These are phyloP conservation scores for Calephelis virginiensis DNA, from an alignment of 1,140 invertebrate species.

Conservation along the genomic window DNA sequence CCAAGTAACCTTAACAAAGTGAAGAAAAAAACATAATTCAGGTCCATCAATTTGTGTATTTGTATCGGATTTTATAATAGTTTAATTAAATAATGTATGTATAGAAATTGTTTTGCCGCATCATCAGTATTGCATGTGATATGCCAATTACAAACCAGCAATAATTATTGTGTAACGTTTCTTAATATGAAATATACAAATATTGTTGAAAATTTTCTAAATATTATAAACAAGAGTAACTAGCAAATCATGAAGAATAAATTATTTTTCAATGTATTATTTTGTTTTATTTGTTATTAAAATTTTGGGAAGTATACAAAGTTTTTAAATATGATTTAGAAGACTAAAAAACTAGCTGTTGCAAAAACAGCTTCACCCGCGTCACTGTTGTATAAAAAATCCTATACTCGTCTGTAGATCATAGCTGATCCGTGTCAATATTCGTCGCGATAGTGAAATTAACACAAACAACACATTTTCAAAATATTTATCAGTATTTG, in stretches of 20 bases:
- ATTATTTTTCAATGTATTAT: slow-evolving; percentile 74
- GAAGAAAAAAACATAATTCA: slow-evolving; percentile 7
- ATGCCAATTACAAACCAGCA: slow-evolving; percentile 74
- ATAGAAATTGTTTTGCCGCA: slow-evolving; percentile 11
- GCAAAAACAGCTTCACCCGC: not conserved
- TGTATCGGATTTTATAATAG: slow-evolving; percentile 18
- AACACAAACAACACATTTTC: no score
- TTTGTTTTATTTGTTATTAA: slow-evolving; percentile 51
- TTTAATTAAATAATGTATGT: slow-evolving; percentile 9
- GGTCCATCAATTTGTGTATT: slow-evolving; percentile 18
- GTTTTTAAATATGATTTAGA: no score
- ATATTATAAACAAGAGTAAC: slow-evolving; percentile 73
- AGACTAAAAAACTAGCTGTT: no score
- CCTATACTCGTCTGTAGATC: no score
- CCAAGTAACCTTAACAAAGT: not conserved
- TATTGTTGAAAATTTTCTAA: slow-evolving; percentile 77
- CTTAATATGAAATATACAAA: slow-evolving; percentile 74
- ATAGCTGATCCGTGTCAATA: no score
- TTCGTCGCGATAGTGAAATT: no score
- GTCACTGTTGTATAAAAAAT: no score
- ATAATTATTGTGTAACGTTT: slow-evolving; percentile 73
- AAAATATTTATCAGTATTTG: no score
- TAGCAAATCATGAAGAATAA: slow-evolving; percentile 77
- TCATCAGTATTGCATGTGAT: slow-evolving; percentile 63
- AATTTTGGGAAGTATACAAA: not conserved